Evolutionary conservation across 2,888 invertebrate genomes (phyloP).

Genomic region (Trachelus troglodyta): DNA sequence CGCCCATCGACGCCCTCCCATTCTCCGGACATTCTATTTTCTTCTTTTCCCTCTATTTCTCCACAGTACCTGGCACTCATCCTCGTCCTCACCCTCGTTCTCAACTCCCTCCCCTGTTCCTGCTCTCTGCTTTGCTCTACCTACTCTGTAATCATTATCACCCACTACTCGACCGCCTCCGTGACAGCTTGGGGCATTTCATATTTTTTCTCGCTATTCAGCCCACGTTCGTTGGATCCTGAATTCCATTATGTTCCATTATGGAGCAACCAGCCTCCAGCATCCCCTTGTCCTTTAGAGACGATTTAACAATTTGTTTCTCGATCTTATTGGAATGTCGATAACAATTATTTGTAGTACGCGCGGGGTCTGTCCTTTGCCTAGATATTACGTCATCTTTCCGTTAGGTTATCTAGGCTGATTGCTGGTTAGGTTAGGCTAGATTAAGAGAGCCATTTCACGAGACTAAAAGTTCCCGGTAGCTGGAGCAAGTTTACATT

Average conservation of each 20-base stretch:
- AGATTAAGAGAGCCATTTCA: not conserved
- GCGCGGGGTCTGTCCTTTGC: not conserved
- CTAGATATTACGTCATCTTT: not conserved
- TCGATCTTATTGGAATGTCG: not conserved
- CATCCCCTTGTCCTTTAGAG: not conserved
- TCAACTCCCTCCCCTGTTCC: conserved; percentile 21
- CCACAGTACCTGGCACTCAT: conserved; percentile 25
- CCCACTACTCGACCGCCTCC: conserved; percentile 53
- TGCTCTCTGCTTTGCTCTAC: conserved; percentile 28
- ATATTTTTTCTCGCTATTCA: conserved; percentile 39
- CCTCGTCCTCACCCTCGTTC: conserved; percentile 23
- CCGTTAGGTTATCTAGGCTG: not conserved
- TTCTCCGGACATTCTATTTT: conserved; percentile 44
- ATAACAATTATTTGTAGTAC: not conserved
- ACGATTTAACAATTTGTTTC: not conserved
- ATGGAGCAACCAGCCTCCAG: conserved; percentile 26
- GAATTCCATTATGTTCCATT: conserved; percentile 55
- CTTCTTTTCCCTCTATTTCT: conserved; percentile 30
- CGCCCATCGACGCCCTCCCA: conserved; percentile 65
- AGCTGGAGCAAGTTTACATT: not conserved
- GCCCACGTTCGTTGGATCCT: conserved; percentile 36
- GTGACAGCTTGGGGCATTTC: conserved; percentile 65
- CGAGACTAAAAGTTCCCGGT: not conserved
- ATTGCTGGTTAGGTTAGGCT: not conserved
- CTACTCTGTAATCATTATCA: conserved; percentile 56